Conservation (phyloP, 2,797 vertebrate species). For the Sitta carolinensis region DNA sequence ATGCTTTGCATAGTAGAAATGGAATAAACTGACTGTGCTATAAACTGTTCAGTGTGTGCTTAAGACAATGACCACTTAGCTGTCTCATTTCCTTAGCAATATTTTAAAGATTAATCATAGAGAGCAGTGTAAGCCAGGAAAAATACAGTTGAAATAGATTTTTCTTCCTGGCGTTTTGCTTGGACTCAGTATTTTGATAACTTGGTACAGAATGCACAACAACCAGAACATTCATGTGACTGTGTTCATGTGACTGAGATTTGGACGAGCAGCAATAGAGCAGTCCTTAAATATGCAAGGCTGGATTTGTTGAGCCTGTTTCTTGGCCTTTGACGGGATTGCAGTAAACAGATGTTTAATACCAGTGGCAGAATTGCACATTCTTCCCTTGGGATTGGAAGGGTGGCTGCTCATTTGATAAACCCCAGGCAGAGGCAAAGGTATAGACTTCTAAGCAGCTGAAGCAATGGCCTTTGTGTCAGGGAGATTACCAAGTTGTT, state of each 20-base stretch:
- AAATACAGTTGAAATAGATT: slow-evolving; percentile 4
- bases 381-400: neutral
- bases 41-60: neutral
- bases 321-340: neutral
- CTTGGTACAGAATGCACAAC: neutral
- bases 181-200: neutral
- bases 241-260: neutral
- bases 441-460: neutral
- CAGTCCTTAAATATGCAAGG: neutral
- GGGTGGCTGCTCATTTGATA: neutral
- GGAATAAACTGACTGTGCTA: neutral
- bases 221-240: neutral
- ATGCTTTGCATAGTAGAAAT: neutral
- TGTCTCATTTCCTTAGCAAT: slow-evolving; percentile 12
- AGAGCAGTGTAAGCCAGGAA: neutral
- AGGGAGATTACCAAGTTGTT: neutral
- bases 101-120: slow-evolving; percentile 15
- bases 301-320: neutral
- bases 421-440: neutral
- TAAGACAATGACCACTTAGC: neutral
- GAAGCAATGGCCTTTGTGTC: neutral
- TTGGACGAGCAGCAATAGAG: neutral
- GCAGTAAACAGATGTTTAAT: neutral
- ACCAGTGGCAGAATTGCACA: neutral
- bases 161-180: slow-evolving; percentile 1